Percentiles rank a stretch among this genome's conserved stretches.
Conservation (phyloP, 2,797 vertebrate species). For the Danio aesculapii region DNA sequence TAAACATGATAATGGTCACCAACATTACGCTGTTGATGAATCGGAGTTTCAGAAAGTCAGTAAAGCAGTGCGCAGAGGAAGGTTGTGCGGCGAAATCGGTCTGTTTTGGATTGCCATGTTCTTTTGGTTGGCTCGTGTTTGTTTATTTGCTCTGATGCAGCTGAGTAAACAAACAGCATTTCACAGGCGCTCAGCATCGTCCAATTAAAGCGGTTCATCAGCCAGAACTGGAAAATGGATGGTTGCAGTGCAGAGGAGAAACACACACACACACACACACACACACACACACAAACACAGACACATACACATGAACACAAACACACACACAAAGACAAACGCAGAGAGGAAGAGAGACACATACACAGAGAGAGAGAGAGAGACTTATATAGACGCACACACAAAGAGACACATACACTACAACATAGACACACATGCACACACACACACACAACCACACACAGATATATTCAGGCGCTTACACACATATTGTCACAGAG, state of each 20-base stretch:
- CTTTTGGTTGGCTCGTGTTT: conserved; percentile 55
- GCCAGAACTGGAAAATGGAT: conserved; percentile 84
- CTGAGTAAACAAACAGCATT: conserved; percentile 81
- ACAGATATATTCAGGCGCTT: too few relatives aligned
- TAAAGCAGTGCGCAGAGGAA: neutral
- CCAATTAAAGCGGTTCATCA: conserved; percentile 86
- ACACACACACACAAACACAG: too few relatives aligned
- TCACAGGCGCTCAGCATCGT: conserved; percentile 70
- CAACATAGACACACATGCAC: neutral
- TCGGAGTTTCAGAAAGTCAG: too few relatives aligned
- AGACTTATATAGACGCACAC: too few relatives aligned
- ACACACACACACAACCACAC: too few relatives aligned
- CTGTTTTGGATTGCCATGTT: conserved; percentile 43
- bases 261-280: too few relatives aligned
- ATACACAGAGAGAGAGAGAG: too few relatives aligned
- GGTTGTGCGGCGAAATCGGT: conserved; percentile 21
- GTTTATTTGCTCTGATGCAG: conserved; percentile 76
- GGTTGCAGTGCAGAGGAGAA: conserved; percentile 71
- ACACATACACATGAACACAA: too few relatives aligned
- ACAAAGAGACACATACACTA: neutral
- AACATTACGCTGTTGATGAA: neutral
- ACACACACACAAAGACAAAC: too few relatives aligned
- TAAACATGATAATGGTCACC: too few relatives aligned
- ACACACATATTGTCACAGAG: too few relatives aligned
- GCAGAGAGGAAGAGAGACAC: too few relatives aligned